Evolutionary conservation across 2,113 vertebrate species (phyloP), one percentile per base, ranked within the genome.

Genomic region (Lophochroa leadbeateri): DNA sequence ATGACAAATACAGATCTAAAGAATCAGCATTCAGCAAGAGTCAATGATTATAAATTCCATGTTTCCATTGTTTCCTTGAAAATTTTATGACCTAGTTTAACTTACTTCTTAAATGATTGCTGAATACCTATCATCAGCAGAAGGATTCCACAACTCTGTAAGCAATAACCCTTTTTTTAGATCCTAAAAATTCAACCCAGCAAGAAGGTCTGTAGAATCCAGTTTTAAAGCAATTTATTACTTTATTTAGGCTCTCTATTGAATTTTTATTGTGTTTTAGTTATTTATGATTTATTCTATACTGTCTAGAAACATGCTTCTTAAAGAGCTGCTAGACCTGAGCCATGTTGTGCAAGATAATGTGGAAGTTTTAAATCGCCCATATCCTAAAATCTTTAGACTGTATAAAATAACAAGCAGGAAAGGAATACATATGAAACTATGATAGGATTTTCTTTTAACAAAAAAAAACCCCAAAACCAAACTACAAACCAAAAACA

Each of bases 31-130:
- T 86, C 82, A 90, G 85, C 72, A 63, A 55, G 82, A 94, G 76
- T 78, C 85, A 80, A 68, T 94, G 76, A 82, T 71, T 76, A 86
- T 90, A 96, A 92, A 94, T 94, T 81, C 76, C 50, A n/a, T 24
- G 64, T 90, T 93, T 88, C 64, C 70, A 52, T 88, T 86, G 75
- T 90, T 64, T 88, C 24, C 68, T 70, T 88, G 76, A 86, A 80
- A 95, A 96, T 86, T 63, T 77, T 63, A 92, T 68, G 80, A 16
- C 43, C 39, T 13, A 39, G 58, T 86, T 95, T 50, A 60, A 18
- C 55, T 94, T 80, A 70, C 15, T 27, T 76, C 47, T 72, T 69
- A 79, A 91, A 74, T 47, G 44, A 94, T 47, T 24, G 23, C 43
- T 88, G 85, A 96, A 35, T 64, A 72, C 29, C 63, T 14, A 33